A percentile compares a stretch with the other conserved stretches of the same genome.
Evolutionary conservation across 2,113 vertebrate genomes (phyloP).

Genomic region (Myrmophylax atrothorax): DNA sequence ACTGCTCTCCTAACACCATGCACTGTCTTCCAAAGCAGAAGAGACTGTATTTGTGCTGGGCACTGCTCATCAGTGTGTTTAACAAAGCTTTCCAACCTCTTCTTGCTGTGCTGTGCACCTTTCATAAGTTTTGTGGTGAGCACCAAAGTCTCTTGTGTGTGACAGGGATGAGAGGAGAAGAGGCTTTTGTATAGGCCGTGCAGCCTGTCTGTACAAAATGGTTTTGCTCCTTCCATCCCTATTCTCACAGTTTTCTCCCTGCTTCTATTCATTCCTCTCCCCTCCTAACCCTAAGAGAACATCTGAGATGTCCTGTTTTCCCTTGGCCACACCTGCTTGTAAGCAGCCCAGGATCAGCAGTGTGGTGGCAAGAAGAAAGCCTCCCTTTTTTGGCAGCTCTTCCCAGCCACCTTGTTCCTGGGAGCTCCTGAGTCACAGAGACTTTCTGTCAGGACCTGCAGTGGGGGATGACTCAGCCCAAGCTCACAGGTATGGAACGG

Average conservation of each 20-base stretch:
- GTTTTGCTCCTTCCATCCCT: neutral
- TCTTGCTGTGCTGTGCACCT: neutral
- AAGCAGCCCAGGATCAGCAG: neutral
- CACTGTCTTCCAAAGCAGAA: neutral
- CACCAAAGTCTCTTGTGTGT: neutral
- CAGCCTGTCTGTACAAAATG: neutral
- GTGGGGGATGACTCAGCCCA: neutral
- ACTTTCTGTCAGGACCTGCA: neutral
- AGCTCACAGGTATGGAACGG: accelerated
- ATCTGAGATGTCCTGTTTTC: neutral
- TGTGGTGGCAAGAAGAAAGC: neutral
- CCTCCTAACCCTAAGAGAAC: neutral
- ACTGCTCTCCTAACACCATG: neutral
- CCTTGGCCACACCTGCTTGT: neutral
- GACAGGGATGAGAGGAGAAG: neutral
- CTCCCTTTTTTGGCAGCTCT: neutral
- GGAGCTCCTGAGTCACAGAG: neutral
- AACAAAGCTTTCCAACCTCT: neutral
- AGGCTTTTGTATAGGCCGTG: neutral
- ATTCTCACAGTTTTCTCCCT: neutral
- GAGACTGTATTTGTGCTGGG: neutral
- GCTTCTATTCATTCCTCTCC: neutral
- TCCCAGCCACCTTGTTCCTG: neutral
- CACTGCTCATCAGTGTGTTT: neutral
- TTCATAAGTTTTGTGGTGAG: neutral